These are phyloP conservation scores for Rotaria socialis DNA, from an alignment of 2,888 invertebrate species.

Conservation along the genomic window DNA sequence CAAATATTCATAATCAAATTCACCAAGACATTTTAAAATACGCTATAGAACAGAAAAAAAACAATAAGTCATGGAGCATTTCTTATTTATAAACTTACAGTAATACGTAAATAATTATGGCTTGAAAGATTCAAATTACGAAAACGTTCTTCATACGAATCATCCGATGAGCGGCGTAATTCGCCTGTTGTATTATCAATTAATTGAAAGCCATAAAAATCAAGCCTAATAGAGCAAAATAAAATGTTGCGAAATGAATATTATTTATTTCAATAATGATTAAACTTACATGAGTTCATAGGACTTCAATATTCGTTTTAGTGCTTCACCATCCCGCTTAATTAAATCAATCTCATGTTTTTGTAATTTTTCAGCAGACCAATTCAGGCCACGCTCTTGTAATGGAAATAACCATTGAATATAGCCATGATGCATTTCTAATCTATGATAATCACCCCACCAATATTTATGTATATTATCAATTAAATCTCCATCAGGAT, in stretches of 20 bases:
- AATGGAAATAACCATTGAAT: slow-evolving; percentile 57
- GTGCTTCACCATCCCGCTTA: background rate
- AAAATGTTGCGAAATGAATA: too few relatives aligned
- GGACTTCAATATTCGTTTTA: background rate
- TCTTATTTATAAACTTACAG: background rate
- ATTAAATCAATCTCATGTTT: slow-evolving; percentile 53
- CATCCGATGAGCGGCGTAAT: background rate
- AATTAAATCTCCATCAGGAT: slow-evolving; percentile 46
- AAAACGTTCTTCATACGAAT: background rate
- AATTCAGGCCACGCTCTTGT: slow-evolving; percentile 54
- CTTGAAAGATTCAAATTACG: background rate
- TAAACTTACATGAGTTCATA: background rate
- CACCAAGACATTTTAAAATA: slow-evolving; percentile 34
- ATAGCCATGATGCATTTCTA: slow-evolving; percentile 49
- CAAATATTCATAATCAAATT: background rate
- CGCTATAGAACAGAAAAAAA: background rate
- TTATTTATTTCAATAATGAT: too few relatives aligned
- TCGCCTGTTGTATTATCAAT: background rate
- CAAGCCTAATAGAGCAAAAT: background rate
- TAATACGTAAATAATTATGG: slow-evolving; percentile 29
- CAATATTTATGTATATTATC: slow-evolving; percentile 47
- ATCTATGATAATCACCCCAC: slow-evolving; percentile 44
- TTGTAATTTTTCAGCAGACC: slow-evolving; percentile 53
- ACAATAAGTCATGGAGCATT: background rate
- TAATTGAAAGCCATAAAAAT: slow-evolving; percentile 11